A percentile compares a stretch with the other conserved stretches of the same genome.
These are phyloP conservation scores for Rhinella marina DNA, from an alignment of 2,797 vertebrate species.

Conservation along the genomic window DNA sequence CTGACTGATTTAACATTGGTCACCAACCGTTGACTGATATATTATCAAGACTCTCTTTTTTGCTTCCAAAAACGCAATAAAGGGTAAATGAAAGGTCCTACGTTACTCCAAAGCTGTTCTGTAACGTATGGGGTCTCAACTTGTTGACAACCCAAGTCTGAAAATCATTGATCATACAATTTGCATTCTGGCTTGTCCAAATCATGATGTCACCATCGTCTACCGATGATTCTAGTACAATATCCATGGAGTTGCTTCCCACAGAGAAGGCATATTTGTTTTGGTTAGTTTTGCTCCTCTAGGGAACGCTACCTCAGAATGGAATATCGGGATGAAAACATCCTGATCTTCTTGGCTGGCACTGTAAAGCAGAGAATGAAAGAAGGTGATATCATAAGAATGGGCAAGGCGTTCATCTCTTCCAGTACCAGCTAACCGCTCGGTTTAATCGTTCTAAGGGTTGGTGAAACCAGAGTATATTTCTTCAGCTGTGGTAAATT, in stretches of 20 bases:
- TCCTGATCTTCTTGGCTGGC: background rate
- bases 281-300: background rate
- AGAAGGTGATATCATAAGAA: background rate
- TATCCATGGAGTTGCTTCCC: background rate
- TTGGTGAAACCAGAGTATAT: slow-evolving; percentile 37
- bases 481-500: slow-evolving; percentile 48
- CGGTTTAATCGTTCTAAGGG: slow-evolving; percentile 18
- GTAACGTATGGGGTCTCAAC: background rate
- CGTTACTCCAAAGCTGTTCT: background rate
- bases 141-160: background rate
- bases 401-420: background rate
- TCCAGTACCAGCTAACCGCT: slow-evolving; percentile 14
- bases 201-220: background rate
- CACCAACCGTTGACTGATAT: background rate
- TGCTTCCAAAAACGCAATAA: background rate
- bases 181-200: background rate
- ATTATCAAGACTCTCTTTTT: background rate
- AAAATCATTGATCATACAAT: background rate
- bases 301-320: background rate
- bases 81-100: background rate
- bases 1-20: no score
- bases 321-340: background rate
- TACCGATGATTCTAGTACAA: background rate
- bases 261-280: background rate
- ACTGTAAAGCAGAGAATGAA: background rate